phyloP scores from a whole-genome alignment of 2,888 invertebrate species.

The Elysia crispata region DNA sequence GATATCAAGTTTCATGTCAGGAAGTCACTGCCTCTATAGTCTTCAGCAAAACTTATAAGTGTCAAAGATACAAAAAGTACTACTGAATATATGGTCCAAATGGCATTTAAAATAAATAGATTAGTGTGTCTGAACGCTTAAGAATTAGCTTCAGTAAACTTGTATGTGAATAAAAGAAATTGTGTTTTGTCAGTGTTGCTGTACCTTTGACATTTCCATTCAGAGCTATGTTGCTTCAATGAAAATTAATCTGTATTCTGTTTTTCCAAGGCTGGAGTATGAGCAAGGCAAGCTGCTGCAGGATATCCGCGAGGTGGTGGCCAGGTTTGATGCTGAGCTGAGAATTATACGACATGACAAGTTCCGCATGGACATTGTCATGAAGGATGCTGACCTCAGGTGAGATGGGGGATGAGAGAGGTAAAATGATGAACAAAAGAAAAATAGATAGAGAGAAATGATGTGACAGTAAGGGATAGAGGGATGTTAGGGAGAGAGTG shows the following conservation, averaged over 20 bases:
- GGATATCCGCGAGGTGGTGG: conserved; percentile 81
- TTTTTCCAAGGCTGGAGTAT: conserved; percentile 66
- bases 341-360: conserved; percentile 74
- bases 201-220: neutral
- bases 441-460: conserved; percentile 77
- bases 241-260: neutral
- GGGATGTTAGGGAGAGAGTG: neutral
- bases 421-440: conserved; percentile 59
- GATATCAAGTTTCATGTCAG: too few relatives aligned
- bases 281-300: conserved; percentile 83
- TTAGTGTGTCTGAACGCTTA: too few relatives aligned
- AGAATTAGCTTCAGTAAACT: neutral
- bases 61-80: too few relatives aligned
- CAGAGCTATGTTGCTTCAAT: too few relatives aligned
- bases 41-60: too few relatives aligned
- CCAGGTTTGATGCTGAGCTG: conserved; percentile 82
- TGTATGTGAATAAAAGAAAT: neutral
- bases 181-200: neutral
- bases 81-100: too few relatives aligned
- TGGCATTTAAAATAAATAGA: too few relatives aligned
- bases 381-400: conserved; percentile 77
- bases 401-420: conserved; percentile 45
- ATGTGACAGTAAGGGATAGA: conserved; percentile 64
- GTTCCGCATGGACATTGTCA: conserved; percentile 72
- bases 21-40: too few relatives aligned